Evolutionary conservation across 1,140 invertebrate species (phyloP), one percentile per base, ranked within the genome.

Genomic region (Apis laboriosa): DNA sequence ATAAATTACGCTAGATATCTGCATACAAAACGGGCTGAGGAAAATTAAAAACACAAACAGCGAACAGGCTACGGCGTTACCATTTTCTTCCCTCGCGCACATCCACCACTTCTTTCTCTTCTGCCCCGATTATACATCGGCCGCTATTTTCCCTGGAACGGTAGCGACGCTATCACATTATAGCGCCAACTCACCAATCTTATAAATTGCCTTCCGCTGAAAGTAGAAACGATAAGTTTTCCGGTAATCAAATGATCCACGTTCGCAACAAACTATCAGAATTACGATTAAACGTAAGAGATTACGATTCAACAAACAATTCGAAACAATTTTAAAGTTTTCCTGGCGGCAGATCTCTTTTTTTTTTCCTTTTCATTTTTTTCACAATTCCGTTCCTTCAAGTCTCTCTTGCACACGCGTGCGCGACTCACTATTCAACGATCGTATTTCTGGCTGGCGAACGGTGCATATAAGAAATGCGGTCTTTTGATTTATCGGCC

Each of bases 11-110:
- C 89, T 85, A 90, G 90, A 90, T 91, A 91, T 90, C 90, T 90
- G 90, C 90, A 91, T 91, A 91, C 89, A 91, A 90, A 91, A 90
- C 90, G 88, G 86, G 24, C 80, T 66, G 71, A 43, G 87, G 87
- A 91, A 91, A 91, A 91, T 91, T 90, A 91, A 91, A 91, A 91
- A 90, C 87, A 90, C 90, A 90, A 91, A 91, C 89, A 90, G 83
- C 81, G 67, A 84, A 67, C 71, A 68, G 67, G 43, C 60, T 43
- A 28, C 13, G 61, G 61, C 71, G 51, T 43, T 67, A 60, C 53
- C 43, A 24, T 77, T 55, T 24, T 55, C 11, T 13, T 55, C 34
- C 58, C 74, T 64, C 21, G 17, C 21, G 9, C 66, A 55, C 58
- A n/a, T 17, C 15, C 49, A 53, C 55, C 63, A 21, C 11, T 60